phyloP scores from a whole-genome alignment of 2,888 invertebrate species.

The Thecocarcelia acutangulata region DNA sequence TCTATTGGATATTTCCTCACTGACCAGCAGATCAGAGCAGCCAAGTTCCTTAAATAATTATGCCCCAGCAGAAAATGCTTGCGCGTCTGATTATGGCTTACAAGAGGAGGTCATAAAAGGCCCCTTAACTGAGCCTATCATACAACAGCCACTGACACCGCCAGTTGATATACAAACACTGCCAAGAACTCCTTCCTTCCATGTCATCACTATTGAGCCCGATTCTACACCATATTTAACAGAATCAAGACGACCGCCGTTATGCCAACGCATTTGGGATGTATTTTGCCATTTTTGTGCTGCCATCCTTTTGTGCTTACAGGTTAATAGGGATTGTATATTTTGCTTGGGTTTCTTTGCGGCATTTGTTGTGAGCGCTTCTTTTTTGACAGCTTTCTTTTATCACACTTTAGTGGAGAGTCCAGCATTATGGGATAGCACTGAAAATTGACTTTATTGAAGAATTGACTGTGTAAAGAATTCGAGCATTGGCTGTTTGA shows the following conservation, averaged over 20 bases:
- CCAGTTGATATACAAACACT: background rate
- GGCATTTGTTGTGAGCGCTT: conserved; percentile 79
- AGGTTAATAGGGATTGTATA: conserved; percentile 79
- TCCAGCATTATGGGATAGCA: conserved; percentile 66
- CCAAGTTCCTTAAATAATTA: conserved; percentile 56
- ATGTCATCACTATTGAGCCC: conserved; percentile 75
- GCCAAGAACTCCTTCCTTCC: conserved; percentile 48
- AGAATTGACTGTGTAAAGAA: no score
- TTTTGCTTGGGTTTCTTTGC: conserved; percentile 79
- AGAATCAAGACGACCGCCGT: conserved; percentile 70
- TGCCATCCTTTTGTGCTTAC: conserved; percentile 72
- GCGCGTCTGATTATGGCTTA: background rate
- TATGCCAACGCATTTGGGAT: conserved; percentile 72
- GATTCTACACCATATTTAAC: conserved; percentile 72
- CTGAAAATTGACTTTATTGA: background rate
- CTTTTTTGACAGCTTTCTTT: conserved; percentile 79
- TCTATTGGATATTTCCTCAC: conserved; percentile 24
- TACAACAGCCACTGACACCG: background rate
- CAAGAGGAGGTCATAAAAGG: background rate
- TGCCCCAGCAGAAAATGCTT: conserved; percentile 48
- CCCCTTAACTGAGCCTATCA: background rate
- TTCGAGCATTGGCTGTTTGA: no score
- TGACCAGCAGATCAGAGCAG: conserved; percentile 35
- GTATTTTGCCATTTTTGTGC: conserved; percentile 70
- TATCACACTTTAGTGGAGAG: conserved; percentile 76